phyloP scores from a whole-genome alignment of 2,113 vertebrate genomes.

The Pluvialis apricaria region DNA sequence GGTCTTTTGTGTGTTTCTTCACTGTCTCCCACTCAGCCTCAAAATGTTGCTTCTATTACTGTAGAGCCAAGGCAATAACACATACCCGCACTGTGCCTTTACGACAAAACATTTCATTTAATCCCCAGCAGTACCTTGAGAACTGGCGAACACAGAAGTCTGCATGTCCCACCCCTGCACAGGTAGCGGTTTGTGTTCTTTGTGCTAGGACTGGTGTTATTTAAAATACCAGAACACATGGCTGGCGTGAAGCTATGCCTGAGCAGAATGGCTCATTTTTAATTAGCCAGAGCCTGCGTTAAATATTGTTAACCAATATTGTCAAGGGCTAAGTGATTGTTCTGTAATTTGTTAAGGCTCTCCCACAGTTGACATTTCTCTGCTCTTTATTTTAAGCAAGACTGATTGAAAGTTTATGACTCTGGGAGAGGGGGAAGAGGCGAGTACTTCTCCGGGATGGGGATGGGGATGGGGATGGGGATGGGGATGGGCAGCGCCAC shows the following conservation, averaged over 20 bases:
- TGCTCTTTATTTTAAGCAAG: neutral
- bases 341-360: neutral
- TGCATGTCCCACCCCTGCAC: rapidly evolving
- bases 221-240: too few species aligned
- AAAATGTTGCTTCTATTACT: neutral
- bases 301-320: neutral
- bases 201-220: neutral
- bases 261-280: neutral
- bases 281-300: neutral
- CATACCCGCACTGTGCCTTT: neutral
- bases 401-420: neutral
- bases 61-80: neutral
- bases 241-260: neutral
- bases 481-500: neutral
- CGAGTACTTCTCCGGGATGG: rapidly evolving
- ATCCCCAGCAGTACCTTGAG: neutral
- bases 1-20: neutral
- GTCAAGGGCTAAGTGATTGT: neutral
- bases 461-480: neutral
- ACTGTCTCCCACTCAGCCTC: neutral
- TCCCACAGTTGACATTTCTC: neutral
- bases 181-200: neutral
- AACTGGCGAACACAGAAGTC: neutral
- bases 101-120: neutral
- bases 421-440: neutral